A percentile compares a stretch with the other conserved stretches of the same genome.
Evolutionary conservation across 1,140 invertebrate genomes (phyloP).

Genomic region (Drosophila auraria): DNA sequence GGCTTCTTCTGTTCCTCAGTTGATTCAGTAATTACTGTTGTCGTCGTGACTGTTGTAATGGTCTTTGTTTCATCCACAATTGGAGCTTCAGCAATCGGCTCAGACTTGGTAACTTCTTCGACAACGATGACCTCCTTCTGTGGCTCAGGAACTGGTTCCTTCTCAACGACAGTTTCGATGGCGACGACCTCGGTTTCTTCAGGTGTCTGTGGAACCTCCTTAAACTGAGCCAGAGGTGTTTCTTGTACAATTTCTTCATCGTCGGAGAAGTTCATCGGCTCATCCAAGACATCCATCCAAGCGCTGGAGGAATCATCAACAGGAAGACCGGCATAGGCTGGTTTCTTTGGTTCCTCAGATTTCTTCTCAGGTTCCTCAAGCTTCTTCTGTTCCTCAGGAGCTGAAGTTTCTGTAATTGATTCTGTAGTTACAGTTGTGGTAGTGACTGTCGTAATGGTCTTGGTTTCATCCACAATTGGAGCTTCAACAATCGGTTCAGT

Average conservation of each 20-base stretch:
- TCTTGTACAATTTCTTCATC: background rate
- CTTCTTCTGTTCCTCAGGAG: background rate
- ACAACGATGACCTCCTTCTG: background rate
- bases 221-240: background rate
- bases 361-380: too few relatives aligned
- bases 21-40: conserved; percentile 12
- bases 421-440: conserved; percentile 22
- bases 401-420: conserved; percentile 2
- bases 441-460: conserved; percentile 2
- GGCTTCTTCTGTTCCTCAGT: conserved; percentile 46
- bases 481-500: background rate
- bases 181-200: background rate
- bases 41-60: conserved; percentile 27
- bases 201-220: background rate
- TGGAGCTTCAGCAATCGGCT: conserved; percentile 5
- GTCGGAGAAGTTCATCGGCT: too few relatives aligned
- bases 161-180: background rate
- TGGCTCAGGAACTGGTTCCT: background rate
- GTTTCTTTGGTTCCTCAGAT: too few relatives aligned
- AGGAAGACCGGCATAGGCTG: too few relatives aligned
- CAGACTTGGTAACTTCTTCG: conserved; percentile 3
- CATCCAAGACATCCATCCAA: too few relatives aligned
- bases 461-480: background rate
- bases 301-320: too few relatives aligned
- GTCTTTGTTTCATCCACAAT: conserved; percentile 21